A percentile compares a stretch with the other conserved stretches of the same genome.
Evolutionary conservation across 2,888 invertebrate species (phyloP).

Genomic region (Drosophila subsilvestris): DNA sequence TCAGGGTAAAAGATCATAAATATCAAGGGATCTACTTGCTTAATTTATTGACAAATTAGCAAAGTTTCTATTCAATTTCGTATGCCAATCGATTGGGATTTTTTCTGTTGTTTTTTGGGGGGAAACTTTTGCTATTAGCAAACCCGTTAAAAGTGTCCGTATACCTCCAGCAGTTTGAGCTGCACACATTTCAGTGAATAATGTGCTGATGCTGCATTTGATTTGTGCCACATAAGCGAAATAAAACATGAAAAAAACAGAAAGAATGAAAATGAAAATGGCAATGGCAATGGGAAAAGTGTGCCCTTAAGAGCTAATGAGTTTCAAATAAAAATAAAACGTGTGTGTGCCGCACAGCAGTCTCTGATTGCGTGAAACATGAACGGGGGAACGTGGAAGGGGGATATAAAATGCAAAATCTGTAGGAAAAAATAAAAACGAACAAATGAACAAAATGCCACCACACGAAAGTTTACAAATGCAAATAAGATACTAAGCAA

Average conservation of each 20-base stretch:
- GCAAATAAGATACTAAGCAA: conserved; percentile 78
- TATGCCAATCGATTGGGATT: conserved; percentile 13
- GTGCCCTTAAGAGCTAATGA: conserved; percentile 64
- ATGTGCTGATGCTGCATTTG: conserved; percentile 71
- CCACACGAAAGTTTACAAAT: conserved; percentile 76
- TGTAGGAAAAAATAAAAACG: conserved; percentile 21
- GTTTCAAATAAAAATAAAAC: conserved; percentile 64
- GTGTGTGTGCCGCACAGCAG: conserved; percentile 14
- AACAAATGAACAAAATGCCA: conserved; percentile 56
- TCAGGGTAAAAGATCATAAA: too few relatives aligned
- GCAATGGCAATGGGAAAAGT: conserved; percentile 5
- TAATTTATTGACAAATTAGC: conserved; percentile 35
- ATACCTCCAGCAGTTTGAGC: conserved; percentile 11
- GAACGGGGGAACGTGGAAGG: background rate
- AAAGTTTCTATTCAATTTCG: too few relatives aligned
- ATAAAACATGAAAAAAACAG: background rate
- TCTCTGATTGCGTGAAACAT: conserved; percentile 14
- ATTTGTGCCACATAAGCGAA: conserved; percentile 45
- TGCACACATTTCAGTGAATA: conserved; percentile 42
- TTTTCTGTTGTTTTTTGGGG: background rate
- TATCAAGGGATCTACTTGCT: background rate
- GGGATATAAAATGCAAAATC: conserved; percentile 61
- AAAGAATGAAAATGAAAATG: background rate
- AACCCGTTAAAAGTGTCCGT: conserved; percentile 16
- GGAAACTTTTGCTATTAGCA: conserved; percentile 10